These are phyloP conservation scores for Eurois occulta DNA, from an alignment of 2,888 invertebrate species.

Conservation along the genomic window DNA sequence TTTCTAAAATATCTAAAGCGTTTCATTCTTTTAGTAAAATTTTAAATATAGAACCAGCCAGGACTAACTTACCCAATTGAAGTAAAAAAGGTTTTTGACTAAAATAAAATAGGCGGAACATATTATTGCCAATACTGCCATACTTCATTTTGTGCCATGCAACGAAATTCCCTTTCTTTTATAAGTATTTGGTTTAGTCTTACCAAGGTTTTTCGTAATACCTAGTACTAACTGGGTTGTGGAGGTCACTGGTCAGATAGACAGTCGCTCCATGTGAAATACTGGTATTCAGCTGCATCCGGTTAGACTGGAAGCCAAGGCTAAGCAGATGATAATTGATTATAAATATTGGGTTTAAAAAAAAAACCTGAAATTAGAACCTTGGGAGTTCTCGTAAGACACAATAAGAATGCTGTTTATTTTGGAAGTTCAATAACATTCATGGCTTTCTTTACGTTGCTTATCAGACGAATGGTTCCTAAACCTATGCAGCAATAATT, in stretches of 20 bases:
- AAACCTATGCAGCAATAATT: neutral
- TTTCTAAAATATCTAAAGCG: neutral
- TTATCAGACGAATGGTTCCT: neutral
- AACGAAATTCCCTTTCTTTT: neutral
- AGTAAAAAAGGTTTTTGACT: neutral
- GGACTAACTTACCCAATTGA: neutral
- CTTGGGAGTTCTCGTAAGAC: too few species aligned
- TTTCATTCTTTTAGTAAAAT: neutral
- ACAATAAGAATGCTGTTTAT: neutral
- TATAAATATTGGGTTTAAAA: too few species aligned
- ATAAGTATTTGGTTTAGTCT: too few species aligned
- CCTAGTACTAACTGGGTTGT: too few species aligned
- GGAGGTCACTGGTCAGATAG: too few species aligned
- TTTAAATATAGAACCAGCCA: neutral
- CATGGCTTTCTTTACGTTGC: neutral
- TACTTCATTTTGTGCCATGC: neutral
- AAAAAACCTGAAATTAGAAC: neutral
- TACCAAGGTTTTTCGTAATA: too few species aligned
- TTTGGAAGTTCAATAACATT: neutral
- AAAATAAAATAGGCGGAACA: neutral
- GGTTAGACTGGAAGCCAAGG: too few species aligned
- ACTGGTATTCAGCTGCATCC: too few species aligned
- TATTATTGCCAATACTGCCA: neutral
- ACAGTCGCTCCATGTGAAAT: too few species aligned
- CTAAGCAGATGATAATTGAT: too few species aligned